phyloP scores from a whole-genome alignment of 1,140 invertebrate genomes.

The Pseudomyrmex sp. region DNA sequence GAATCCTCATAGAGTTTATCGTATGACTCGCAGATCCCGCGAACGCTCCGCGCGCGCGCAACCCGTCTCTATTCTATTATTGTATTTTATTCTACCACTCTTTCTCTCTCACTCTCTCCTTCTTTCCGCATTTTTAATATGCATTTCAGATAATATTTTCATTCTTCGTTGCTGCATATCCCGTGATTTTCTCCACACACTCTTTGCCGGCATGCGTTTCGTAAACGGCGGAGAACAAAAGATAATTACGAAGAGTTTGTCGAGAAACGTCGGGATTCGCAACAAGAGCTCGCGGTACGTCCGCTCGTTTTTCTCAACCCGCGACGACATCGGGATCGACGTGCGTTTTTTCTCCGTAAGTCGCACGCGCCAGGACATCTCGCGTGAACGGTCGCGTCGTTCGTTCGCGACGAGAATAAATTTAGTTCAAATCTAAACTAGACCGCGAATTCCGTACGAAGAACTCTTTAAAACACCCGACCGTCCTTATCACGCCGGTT shows the following conservation, averaged over 20 bases:
- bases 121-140: constrained; percentile 1
- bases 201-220: constrained; percentile 25
- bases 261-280: constrained; percentile 26
- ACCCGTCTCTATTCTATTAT: constrained; percentile 39
- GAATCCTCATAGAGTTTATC: constrained; percentile 79
- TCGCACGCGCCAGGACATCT: constrained; percentile 13
- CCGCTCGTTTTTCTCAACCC: not conserved
- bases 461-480: constrained; percentile 79
- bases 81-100: not conserved
- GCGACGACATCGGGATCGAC: constrained; percentile 11
- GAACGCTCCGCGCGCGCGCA: constrained; percentile 58
- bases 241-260: constrained; percentile 41
- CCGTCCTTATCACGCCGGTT: constrained; percentile 75
- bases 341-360: constrained; percentile 14
- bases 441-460: constrained; percentile 63
- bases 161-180: constrained; percentile 41
- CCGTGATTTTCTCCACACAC: constrained; percentile 14
- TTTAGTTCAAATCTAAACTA: constrained; percentile 51
- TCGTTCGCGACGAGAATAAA: constrained; percentile 1
- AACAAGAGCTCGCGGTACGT: constrained; percentile 7
- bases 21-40: constrained; percentile 74
- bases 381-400: not conserved
- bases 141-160: constrained; percentile 25
- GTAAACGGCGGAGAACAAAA: constrained; percentile 2
- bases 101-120: not conserved